phyloP scores from a whole-genome alignment of 2,888 invertebrate genomes.

The Drosophila kanekoi region DNA sequence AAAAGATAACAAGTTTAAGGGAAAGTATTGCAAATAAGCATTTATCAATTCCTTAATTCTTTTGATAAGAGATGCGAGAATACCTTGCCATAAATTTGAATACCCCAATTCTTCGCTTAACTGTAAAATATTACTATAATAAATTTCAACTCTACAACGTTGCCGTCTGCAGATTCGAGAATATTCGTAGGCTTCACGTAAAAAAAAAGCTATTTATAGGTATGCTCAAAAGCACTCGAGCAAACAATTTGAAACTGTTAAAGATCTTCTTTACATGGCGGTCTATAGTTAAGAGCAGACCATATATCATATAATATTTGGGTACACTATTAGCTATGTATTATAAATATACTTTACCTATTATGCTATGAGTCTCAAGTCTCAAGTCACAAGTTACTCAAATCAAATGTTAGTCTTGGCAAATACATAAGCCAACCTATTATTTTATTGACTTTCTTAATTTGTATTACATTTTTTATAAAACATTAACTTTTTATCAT shows the following conservation, averaged over 20 bases:
- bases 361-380: too few relatives aligned
- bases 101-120: slow-evolving; percentile 1
- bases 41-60: background rate
- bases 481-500: too few relatives aligned
- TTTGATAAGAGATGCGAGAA: background rate
- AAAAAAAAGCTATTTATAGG: slow-evolving; percentile 2
- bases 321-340: too few relatives aligned
- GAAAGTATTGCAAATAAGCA: background rate
- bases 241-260: background rate
- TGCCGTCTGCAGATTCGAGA: background rate
- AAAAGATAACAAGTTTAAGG: background rate
- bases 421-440: too few relatives aligned
- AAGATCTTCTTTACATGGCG: too few relatives aligned
- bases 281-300: too few relatives aligned
- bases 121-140: slow-evolving; percentile 1
- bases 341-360: too few relatives aligned
- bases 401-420: too few relatives aligned
- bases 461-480: too few relatives aligned
- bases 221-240: background rate
- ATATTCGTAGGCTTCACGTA: slow-evolving; percentile 1
- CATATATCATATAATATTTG: too few relatives aligned
- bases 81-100: slow-evolving; percentile 10
- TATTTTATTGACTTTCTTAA: too few relatives aligned
- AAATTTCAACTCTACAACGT: background rate
- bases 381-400: too few relatives aligned